Evolutionary conservation across 2,888 invertebrate genomes (phyloP).

Genomic region (Dynastes hyllus): DNA sequence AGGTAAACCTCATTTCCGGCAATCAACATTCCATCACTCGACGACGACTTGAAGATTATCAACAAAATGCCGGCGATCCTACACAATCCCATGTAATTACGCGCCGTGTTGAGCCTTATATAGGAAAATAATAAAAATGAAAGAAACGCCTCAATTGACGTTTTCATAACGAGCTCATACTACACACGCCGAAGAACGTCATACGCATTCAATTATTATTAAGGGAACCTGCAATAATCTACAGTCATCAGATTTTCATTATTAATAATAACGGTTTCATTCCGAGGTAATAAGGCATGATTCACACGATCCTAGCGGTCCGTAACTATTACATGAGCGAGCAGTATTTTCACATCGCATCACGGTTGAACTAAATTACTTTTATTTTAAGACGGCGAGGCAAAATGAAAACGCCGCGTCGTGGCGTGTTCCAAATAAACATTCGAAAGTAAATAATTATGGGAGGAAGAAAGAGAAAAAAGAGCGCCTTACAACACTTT

Average conservation of each 20-base stretch:
- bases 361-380: slow-evolving; percentile 45
- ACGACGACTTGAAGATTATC: slow-evolving; percentile 4
- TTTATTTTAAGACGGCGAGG: slow-evolving; percentile 43
- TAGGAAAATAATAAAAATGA: slow-evolving; percentile 25
- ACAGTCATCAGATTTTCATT: slow-evolving; percentile 41
- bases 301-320: slow-evolving; percentile 41
- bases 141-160: slow-evolving; percentile 17
- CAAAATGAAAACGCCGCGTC: slow-evolving; percentile 37
- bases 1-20: slow-evolving; percentile 40
- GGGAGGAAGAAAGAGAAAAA: slow-evolving; percentile 43
- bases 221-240: slow-evolving; percentile 12
- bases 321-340: slow-evolving; percentile 40
- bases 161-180: slow-evolving; percentile 29
- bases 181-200: background rate
- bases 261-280: slow-evolving; percentile 42
- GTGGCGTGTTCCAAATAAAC: slow-evolving; percentile 45
- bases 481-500: slow-evolving; percentile 42
- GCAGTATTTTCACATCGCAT: slow-evolving; percentile 39
- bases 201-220: slow-evolving; percentile 23
- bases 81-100: background rate
- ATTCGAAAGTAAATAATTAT: slow-evolving; percentile 48
- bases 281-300: slow-evolving; percentile 45
- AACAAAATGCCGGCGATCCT: slow-evolving; percentile 5
- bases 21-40: slow-evolving; percentile 31
- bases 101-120: background rate